Base-by-base conservation (phyloP, 2,797 vertebrate genomes). In the Malurus leucopterus region DNA sequence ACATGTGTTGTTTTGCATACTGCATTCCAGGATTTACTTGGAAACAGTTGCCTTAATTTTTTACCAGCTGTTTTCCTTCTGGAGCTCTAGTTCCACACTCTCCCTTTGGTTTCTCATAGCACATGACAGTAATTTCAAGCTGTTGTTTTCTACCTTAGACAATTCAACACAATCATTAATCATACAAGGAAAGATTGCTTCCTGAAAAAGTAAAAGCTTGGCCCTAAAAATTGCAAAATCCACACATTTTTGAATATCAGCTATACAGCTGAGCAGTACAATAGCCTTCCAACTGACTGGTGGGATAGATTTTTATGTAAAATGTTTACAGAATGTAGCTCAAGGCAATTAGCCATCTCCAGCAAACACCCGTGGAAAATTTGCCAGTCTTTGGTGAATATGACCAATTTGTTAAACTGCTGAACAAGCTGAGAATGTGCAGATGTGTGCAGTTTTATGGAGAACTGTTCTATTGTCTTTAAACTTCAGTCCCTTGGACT, bases 1-100 rank as follows among this genome's bases (percentile, higher is more conserved):
- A 71, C 89, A 93, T 6, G 1, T 88, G 87, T 91, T 95, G 74
- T 92, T 95, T 94, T 93, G 82, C 83, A 82, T 40, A n/a, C 67
- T 94, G 91, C 78, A 76, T 92, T 92, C 86, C 91, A 95, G 83
- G 92, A 93, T 84, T 95, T 78, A 79, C 83, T 95, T 93, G 85
- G 92, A 94, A 89, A 90, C 61, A 49, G 20, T 84, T 94, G 93
- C 80, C 86, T 84, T 90, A 29, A 46, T 90, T 87, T 86, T 83
- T 81, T 54, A 87, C 79, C 89, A 94, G 85, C 93, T 92, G 93
- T 88, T 93, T 86, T 91, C 72, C 58, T 92, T 44, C 62, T 86
- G 74, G 74, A 54, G 58, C 51, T 72, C 24, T 65, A 69, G 61
- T 82, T 93, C 71, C 55, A 67, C 26, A 7, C 22, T 89, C 36